Evolutionary conservation across 2,888 invertebrate species (phyloP), one percentile per base, ranked within the genome.

Genomic region (Chironomus tentans): DNA sequence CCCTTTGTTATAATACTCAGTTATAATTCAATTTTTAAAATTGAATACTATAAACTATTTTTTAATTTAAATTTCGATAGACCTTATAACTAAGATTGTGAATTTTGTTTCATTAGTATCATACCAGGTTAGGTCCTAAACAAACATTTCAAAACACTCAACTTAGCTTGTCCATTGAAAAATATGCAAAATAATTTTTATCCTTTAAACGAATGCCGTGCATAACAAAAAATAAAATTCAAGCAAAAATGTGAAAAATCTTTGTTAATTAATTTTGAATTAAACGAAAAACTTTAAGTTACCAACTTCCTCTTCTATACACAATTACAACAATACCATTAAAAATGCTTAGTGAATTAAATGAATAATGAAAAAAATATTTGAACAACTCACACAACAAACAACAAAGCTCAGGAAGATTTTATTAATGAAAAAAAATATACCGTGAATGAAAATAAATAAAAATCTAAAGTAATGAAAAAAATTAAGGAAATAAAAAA

Each of bases 391-490:
- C 72, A 72, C 62, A 72, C 62, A 70, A 70, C 70, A 72, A 61
- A 72, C 62, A 72, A 72, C 72, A 72, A 72, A 72, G 46, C 72
- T 72, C 72, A 72, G 72, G 72, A 72, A 72, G 61, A 22, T 72
- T 72, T 72, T 61, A 61, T 72, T 70, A 48, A 62, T 50, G 61
- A 24, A 70, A 70, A 50, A 70, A 70, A 28, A 68, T 70, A 70
- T 70, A 70, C 48, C 70, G 18, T 62, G 62, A 62, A 24, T 18
- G 18, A 56, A 15, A 15, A 56, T 56, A 56, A 56, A 50, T 5
- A 50, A 50, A 50, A 56, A 18, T 5, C 18, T 18, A 56, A 18
- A 18, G 18, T 7, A 56, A 7, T 5, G 18, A 56, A 56, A 18
- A 56, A 18, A 50, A 50, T 18, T 56, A 22, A 65, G 13, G 21